These are phyloP conservation scores for Morpho achilles DNA, from an alignment of 2,888 invertebrate species.

Conservation along the genomic window DNA sequence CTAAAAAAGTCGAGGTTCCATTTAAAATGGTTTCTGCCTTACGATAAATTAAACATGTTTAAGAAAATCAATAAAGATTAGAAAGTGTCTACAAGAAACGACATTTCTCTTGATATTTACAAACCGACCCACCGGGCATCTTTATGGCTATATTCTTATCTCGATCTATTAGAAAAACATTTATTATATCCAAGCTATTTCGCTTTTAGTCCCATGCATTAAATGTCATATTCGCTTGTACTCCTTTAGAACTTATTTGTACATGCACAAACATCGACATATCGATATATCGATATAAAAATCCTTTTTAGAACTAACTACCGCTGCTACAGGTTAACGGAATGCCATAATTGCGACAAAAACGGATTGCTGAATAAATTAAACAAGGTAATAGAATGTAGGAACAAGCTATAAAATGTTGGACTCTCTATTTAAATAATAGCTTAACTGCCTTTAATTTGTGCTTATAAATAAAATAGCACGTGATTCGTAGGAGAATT, in stretches of 20 bases:
- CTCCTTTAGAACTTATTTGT: background rate
- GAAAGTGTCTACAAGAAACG: slow-evolving; percentile 19
- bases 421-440: slow-evolving; percentile 12
- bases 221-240: slow-evolving; percentile 8
- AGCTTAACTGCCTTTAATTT: slow-evolving; percentile 15
- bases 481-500: background rate
- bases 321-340: slow-evolving; percentile 31
- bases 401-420: slow-evolving; percentile 23
- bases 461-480: background rate
- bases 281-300: slow-evolving; percentile 35
- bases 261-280: background rate
- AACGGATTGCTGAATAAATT: slow-evolving; percentile 33
- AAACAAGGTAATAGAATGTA: slow-evolving; percentile 25
- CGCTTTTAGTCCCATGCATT: background rate
- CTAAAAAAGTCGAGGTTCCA: background rate
- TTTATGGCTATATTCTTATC: slow-evolving; percentile 25
- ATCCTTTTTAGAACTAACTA: slow-evolving; percentile 33
- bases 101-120: slow-evolving; percentile 18
- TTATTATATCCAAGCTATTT: slow-evolving; percentile 8
- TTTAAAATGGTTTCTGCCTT: slow-evolving; percentile 5
- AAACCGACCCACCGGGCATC: slow-evolving; percentile 18
- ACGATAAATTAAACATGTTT: slow-evolving; percentile 1
- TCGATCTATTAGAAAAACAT: slow-evolving; percentile 15
- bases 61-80: slow-evolving; percentile 17
- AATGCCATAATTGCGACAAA: slow-evolving; percentile 52